Percentiles rank a stretch among this genome's conserved stretches.
phyloP scores from a whole-genome alignment of 2,888 invertebrate species.

The Hirtodrosophila confusa region DNA sequence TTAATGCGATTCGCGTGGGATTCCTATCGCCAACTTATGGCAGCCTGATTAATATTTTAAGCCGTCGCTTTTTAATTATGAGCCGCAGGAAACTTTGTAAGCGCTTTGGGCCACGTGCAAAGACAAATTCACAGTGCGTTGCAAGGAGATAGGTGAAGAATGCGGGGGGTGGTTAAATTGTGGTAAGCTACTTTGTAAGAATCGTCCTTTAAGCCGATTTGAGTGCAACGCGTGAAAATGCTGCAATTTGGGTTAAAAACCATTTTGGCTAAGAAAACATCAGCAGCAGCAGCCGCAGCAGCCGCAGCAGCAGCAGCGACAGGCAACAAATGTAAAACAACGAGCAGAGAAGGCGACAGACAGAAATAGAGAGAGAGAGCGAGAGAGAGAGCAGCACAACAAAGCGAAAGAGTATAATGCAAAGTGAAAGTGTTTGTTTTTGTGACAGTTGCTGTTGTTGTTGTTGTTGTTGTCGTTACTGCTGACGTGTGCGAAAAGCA shows the following conservation, averaged over 20 bases:
- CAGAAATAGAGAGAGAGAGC: neutral
- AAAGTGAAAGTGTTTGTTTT: conserved; percentile 59
- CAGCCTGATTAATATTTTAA: conserved; percentile 42
- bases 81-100: conserved; percentile 12
- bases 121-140: conserved; percentile 14
- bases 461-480: conserved; percentile 10
- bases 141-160: neutral
- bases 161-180: neutral
- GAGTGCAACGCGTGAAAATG: conserved; percentile 52
- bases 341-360: conserved; percentile 3
- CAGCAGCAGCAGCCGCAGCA: conserved; percentile 6
- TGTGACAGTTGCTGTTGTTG: conserved; percentile 17
- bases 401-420: conserved; percentile 40
- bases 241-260: conserved; percentile 67
- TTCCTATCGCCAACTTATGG: conserved; percentile 20
- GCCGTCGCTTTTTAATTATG: conserved; percentile 43
- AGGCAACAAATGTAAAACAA: conserved; percentile 10
- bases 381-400: neutral
- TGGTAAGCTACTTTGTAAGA: conserved; percentile 33
- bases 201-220: conserved; percentile 52
- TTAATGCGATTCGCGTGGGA: conserved; percentile 26
- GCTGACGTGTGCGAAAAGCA: conserved; percentile 26
- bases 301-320: neutral
- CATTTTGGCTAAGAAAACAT: conserved; percentile 59
- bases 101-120: conserved; percentile 23